These are phyloP conservation scores for Trinorchestia longiramus DNA, from an alignment of 1,140 invertebrate species.

Conservation along the genomic window DNA sequence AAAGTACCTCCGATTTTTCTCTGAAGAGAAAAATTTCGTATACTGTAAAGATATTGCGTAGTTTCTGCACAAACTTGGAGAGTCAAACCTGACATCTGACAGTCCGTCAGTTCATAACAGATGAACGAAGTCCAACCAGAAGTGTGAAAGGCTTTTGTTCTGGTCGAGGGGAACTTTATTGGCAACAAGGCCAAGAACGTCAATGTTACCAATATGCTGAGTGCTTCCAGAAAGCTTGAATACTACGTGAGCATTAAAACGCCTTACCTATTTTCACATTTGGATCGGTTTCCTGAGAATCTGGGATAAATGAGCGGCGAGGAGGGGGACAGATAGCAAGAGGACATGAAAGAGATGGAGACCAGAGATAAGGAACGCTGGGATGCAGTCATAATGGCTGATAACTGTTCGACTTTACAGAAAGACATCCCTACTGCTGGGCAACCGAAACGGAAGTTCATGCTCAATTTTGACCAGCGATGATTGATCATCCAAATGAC, in stretches of 20 bases:
- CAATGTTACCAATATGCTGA: constrained; percentile 36
- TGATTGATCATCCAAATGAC: not conserved
- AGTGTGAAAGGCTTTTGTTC: constrained; percentile 53
- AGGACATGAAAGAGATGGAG: constrained; percentile 17
- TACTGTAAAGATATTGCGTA: not conserved
- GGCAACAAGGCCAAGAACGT: constrained; percentile 55
- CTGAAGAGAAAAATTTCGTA: not conserved
- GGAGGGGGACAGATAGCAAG: not conserved
- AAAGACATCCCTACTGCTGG: constrained; percentile 51
- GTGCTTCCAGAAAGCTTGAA: constrained; percentile 60
- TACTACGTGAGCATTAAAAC: constrained; percentile 62
- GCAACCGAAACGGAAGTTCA: constrained; percentile 55
- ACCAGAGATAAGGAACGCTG: constrained; percentile 51
- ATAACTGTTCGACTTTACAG: constrained; percentile 46
- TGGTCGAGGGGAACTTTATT: constrained; percentile 48
- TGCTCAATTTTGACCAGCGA: constrained; percentile 4
- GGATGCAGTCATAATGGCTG: constrained; percentile 60
- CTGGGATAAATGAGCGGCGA: constrained; percentile 3
- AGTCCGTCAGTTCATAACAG: too few relatives aligned
- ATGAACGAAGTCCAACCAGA: constrained; percentile 47
- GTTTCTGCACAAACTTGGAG: not conserved
- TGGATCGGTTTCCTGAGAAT: constrained; percentile 61
- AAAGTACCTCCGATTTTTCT: not conserved
- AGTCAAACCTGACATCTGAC: too few relatives aligned
- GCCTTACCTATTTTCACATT: constrained; percentile 46